Evolutionary conservation across 1,140 invertebrate species (phyloP).

Genomic region (Popillia japonica): DNA sequence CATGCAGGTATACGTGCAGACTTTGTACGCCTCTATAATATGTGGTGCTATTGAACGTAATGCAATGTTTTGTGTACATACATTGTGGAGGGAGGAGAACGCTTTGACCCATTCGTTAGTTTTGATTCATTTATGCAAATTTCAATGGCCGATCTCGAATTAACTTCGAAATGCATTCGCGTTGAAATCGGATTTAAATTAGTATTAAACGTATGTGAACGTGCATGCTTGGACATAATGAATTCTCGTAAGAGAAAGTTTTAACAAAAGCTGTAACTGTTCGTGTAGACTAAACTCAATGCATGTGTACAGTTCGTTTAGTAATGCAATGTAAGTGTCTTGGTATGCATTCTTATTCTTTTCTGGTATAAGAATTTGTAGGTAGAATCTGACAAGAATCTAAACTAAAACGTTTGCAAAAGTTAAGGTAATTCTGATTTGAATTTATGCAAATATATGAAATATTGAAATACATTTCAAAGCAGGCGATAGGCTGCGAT

Average conservation of each 20-base stretch:
- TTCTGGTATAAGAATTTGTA: too few relatives aligned
- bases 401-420: too few relatives aligned
- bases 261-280: neutral
- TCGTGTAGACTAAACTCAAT: neutral
- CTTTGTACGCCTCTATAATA: constrained; percentile 34
- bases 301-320: neutral
- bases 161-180: constrained; percentile 41
- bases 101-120: constrained; percentile 39
- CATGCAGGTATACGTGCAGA: constrained; percentile 36
- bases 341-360: neutral
- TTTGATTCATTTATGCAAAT: constrained; percentile 47
- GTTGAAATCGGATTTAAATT: constrained; percentile 45
- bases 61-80: constrained; percentile 30
- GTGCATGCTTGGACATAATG: neutral
- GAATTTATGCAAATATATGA: too few relatives aligned
- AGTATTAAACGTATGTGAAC: constrained; percentile 35
- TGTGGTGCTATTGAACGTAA: constrained; percentile 35
- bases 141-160: constrained; percentile 42
- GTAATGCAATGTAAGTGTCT: neutral
- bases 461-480: too few relatives aligned
- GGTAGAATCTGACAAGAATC: too few relatives aligned
- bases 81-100: constrained; percentile 14
- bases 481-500: too few relatives aligned
- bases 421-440: too few relatives aligned
- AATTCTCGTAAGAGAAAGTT: neutral